These are phyloP conservation scores for Chlorospingus flavigularis DNA, from an alignment of 2,797 vertebrate species.

Conservation along the genomic window DNA sequence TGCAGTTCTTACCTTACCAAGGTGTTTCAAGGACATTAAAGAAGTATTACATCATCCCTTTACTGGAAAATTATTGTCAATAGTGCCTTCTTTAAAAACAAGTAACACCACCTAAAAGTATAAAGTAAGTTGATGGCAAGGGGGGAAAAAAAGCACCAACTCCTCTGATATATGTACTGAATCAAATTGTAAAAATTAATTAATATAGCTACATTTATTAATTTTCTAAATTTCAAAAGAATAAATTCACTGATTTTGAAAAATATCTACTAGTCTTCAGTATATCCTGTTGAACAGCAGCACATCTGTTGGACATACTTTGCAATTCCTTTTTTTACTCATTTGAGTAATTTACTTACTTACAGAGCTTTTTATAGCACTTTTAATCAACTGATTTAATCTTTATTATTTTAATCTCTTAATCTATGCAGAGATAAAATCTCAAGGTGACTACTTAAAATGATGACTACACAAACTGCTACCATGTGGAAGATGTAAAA, in stretches of 20 bases:
- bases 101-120: not conserved
- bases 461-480: not conserved
- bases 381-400: not conserved
- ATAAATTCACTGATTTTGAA: not conserved
- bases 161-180: not conserved
- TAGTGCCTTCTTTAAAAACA: not conserved
- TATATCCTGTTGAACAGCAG: not conserved
- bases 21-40: not conserved
- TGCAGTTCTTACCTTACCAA: not conserved
- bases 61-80: not conserved
- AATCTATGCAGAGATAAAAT: conserved; percentile 16
- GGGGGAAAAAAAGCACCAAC: fast-evolving
- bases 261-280: not conserved
- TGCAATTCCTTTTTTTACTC: not conserved
- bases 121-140: not conserved
- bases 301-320: not conserved
- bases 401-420: conserved; percentile 43
- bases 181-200: not conserved
- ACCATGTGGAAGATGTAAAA: not conserved
- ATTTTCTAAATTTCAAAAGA: not conserved
- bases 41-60: not conserved
- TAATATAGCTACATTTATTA: not conserved
- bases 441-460: conserved; percentile 17
- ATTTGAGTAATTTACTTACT: not conserved
- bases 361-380: not conserved